Evolutionary conservation across 2,797 vertebrate genomes (phyloP).

Genomic region (Odontamblyopus lacepedii): DNA sequence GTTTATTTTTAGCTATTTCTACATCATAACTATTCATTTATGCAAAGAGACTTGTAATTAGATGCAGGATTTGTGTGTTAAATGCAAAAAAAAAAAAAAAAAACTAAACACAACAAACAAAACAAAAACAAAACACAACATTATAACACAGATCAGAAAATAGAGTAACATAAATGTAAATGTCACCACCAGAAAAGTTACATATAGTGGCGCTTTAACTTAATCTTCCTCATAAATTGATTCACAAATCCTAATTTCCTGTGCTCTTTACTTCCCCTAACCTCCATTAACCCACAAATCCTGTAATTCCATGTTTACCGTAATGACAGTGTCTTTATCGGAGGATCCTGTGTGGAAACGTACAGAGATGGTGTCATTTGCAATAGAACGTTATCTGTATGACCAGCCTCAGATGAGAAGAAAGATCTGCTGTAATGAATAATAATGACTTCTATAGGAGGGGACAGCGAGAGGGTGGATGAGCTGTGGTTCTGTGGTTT

Average conservation of each 20-base stretch:
- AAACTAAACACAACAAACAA: too few species aligned
- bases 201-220: too few species aligned
- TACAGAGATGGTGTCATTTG: too few species aligned
- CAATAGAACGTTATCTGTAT: conserved; percentile 37
- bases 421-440: conserved; percentile 52
- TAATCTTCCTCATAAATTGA: neutral
- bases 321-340: conserved; percentile 17
- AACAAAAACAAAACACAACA: too few species aligned
- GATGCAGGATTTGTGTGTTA: too few species aligned
- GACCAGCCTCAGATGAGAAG: conserved; percentile 35
- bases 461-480: neutral
- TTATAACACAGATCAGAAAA: too few species aligned
- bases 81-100: too few species aligned
- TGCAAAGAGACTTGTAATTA: too few species aligned
- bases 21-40: too few species aligned
- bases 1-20: too few species aligned
- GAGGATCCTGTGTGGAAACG: conserved; percentile 9
- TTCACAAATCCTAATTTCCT: neutral
- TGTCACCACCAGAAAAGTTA: too few species aligned
- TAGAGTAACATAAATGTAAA: too few species aligned
- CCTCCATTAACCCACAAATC: neutral
- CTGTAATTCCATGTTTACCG: neutral
- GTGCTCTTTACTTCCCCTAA: neutral
- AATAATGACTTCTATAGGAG: conserved; percentile 36
- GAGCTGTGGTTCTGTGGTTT: neutral